Evolutionary conservation across 1,140 invertebrate species (phyloP).

Genomic region (Galendromus occidentalis): DNA sequence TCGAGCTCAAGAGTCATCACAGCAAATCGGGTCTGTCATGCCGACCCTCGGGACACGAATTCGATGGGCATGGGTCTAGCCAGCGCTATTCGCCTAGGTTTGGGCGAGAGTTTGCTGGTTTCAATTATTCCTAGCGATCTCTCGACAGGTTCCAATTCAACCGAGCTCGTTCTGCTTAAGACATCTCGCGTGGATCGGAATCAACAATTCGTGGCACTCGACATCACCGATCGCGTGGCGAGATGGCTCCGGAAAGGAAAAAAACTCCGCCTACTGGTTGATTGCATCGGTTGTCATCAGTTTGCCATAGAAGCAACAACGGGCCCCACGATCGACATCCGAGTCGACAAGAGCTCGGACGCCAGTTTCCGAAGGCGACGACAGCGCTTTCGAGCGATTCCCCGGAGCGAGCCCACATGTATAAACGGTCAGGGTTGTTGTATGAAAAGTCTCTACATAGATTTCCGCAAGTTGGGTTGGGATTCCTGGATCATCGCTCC

Average conservation of each 20-base stretch:
- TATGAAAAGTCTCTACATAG: slow-evolving; percentile 72
- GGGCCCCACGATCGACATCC: not conserved
- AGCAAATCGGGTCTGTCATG: not conserved
- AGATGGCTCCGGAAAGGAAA: slow-evolving; percentile 21
- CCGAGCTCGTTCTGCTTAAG: not conserved
- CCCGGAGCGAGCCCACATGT: slow-evolving; percentile 19
- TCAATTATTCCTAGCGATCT: not conserved
- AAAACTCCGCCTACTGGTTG: slow-evolving; percentile 50
- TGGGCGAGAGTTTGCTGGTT: not conserved
- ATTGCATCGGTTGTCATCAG: slow-evolving; percentile 44
- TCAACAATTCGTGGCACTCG: not conserved
- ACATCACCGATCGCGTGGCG: not conserved
- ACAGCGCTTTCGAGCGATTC: slow-evolving; percentile 17
- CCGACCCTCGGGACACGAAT: not conserved
- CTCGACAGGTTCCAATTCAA: not conserved
- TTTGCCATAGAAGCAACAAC: not conserved
- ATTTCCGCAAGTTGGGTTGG: slow-evolving; percentile 72
- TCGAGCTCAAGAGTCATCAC: not conserved
- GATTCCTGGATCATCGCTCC: slow-evolving; percentile 87
- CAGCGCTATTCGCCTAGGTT: not conserved
- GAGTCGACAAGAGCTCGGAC: not conserved
- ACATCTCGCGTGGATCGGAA: not conserved
- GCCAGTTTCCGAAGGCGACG: slow-evolving; percentile 13
- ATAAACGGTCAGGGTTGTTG: slow-evolving; percentile 39
- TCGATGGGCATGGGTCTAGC: not conserved